Conservation (phyloP, 2,797 vertebrate genomes). For the Chaetophractus vellerosus region DNA sequence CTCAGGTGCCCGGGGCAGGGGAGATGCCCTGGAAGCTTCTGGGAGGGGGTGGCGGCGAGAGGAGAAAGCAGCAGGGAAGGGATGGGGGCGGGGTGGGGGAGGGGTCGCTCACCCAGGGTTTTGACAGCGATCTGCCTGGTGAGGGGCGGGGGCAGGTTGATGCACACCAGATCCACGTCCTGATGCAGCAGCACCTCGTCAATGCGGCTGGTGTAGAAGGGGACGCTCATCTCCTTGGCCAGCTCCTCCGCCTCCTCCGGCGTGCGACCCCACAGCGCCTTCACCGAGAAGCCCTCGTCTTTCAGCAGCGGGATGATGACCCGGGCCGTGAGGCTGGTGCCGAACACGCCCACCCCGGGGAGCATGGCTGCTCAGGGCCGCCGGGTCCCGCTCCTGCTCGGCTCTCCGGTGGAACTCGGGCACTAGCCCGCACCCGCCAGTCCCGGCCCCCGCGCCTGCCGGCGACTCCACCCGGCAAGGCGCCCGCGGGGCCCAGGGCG, state of each 20-base stretch:
- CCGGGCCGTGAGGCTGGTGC: conserved; percentile 97
- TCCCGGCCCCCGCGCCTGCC: conserved; percentile 21
- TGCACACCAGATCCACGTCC: conserved; percentile 98
- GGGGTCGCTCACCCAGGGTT: conserved; percentile 94
- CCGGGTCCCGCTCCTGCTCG: conserved; percentile 35
- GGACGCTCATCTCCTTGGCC: conserved; percentile 98
- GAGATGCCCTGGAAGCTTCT: not conserved
- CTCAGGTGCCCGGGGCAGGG: not conserved
- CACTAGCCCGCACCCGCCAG: conserved; percentile 48
- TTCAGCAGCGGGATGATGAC: conserved; percentile 98
- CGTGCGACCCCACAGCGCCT: conserved; percentile 98
- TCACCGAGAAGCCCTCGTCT: conserved; percentile 97
- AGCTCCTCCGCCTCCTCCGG: conserved; percentile 99
- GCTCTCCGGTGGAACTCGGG: conserved; percentile 40
- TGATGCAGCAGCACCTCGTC: conserved; percentile 98
- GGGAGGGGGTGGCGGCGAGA: not conserved
- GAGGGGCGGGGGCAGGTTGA: conserved; percentile 98
- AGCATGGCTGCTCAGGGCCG: conserved; percentile 93
- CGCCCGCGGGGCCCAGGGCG: conserved; percentile 57
- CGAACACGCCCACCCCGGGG: conserved; percentile 98
- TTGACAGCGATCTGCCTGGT: conserved; percentile 98
- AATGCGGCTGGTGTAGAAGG: conserved; percentile 98
- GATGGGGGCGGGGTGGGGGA: not conserved
- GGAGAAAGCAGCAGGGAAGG: not conserved
- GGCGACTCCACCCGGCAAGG: conserved; percentile 47